Conservation (phyloP, 2,113 vertebrate genomes). For the Amazona vittata region DNA sequence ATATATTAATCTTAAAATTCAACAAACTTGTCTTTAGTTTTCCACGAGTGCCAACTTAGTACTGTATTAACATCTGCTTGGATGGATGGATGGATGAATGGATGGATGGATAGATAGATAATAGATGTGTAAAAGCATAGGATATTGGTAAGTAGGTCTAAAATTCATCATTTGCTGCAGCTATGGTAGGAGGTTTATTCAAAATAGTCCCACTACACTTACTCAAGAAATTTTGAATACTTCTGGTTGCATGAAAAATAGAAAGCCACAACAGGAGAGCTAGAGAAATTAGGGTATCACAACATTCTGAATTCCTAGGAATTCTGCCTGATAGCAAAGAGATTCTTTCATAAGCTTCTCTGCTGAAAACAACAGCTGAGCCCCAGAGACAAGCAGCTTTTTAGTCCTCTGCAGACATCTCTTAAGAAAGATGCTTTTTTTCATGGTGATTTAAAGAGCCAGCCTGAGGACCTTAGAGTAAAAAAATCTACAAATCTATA, state of each 20-base stretch:
- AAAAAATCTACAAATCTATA: not conserved
- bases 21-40: not conserved
- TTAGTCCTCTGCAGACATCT: not conserved
- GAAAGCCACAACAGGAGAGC: not conserved
- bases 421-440: not conserved
- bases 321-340: not conserved
- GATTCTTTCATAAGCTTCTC: not conserved
- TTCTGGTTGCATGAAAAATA: not conserved
- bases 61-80: not conserved
- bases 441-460: not conserved
- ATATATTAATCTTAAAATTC: not conserved
- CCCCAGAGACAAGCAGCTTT: not conserved
- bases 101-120: not conserved
- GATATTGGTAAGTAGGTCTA: not conserved
- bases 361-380: not conserved
- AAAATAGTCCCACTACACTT: not conserved
- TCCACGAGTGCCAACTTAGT: not conserved
- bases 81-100: rapidly evolving
- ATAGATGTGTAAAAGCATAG: not conserved
- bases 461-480: not conserved
- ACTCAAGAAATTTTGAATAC: not conserved
- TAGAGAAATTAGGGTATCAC: not conserved
- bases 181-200: not conserved
- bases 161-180: not conserved
- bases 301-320: not conserved